Evolutionary conservation across 2,888 invertebrate genomes (phyloP), one percentile per base, ranked within the genome.

Genomic region (Sinohyriopsis cumingii): DNA sequence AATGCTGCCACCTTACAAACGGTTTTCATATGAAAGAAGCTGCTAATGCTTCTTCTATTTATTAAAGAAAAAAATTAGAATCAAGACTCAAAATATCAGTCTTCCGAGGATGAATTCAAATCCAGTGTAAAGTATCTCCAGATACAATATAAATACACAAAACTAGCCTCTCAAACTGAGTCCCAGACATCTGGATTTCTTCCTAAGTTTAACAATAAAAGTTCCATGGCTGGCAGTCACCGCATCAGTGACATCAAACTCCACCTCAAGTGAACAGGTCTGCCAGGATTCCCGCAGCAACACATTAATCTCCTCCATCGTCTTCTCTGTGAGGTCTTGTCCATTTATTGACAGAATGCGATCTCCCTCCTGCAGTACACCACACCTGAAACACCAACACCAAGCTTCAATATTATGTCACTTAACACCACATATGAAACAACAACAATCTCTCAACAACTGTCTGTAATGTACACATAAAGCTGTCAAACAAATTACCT

Each of bases 161-260:
- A 15, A 77, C 85, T 87, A 90, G 93, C 95, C 94, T 88, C 94
- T 95, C 12, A 97, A 94, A n/a, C 96, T 96, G 57, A 98, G 94
- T 4, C 98, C 98, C 20, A 98, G 91, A 6, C 96, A 96, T 19
- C 86, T 86, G 57, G 94, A 94, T 76, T 90, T 89, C 80, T 91
- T 92, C 6, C 95, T 94, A 65, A 98, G 91, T 89, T 96, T 95
- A 0, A 98, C 96, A 76, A 94, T 95, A 87, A 97, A 97, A 0
- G 96, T 94, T 0, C 97, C 97, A 82, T 95, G 95, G 7, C 95
- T 94, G 3, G 97, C 96, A 77, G 96, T 95, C 61, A 97, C 96
- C 0, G 96, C 94, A 80, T 97, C 96, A 18, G 96, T 95, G 89
- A 97, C 95, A 90, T 95, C 96, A 89, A 97, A 97, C 88, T 97